Conservation (phyloP, 2,797 vertebrate genomes). For the Poeciliopsis paucimaculata region DNA sequence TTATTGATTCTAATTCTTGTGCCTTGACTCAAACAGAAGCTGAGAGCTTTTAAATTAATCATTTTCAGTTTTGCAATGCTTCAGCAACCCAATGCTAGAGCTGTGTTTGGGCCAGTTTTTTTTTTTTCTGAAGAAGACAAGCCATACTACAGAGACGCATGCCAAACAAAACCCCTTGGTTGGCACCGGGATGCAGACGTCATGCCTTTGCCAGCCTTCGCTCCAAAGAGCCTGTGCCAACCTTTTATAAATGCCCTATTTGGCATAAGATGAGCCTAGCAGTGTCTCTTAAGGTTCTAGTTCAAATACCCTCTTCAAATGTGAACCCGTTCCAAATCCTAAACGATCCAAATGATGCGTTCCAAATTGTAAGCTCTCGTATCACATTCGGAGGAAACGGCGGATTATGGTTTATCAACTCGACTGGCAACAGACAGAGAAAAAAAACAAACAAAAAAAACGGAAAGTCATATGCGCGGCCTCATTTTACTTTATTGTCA, state of each 20-base stretch:
- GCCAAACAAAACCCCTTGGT: slow-evolving; percentile 80
- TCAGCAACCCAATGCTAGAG: slow-evolving; percentile 70
- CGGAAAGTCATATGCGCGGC: slow-evolving; percentile 65
- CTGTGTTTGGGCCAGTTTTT: slow-evolving; percentile 69
- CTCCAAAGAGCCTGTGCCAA: slow-evolving; percentile 75
- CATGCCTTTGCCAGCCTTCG: slow-evolving; percentile 78
- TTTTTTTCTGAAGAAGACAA: slow-evolving; percentile 69
- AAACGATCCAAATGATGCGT: slow-evolving; percentile 78
- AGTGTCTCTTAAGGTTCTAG: slow-evolving; percentile 80
- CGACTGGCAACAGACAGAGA: slow-evolving; percentile 72
- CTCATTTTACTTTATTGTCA: slow-evolving; percentile 69
- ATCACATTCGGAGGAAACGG: slow-evolving; percentile 75
- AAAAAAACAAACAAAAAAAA: slow-evolving; percentile 30
- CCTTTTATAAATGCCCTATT: slow-evolving; percentile 82
- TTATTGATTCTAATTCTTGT: slow-evolving; percentile 43
- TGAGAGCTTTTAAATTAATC: slow-evolving; percentile 62
- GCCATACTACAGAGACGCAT: slow-evolving; percentile 74
- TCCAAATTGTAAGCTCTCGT: slow-evolving; percentile 80
- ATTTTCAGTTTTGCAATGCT: slow-evolving; percentile 56
- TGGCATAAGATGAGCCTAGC: slow-evolving; percentile 75
- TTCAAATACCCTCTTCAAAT: slow-evolving; percentile 80
- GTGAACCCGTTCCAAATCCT: slow-evolving; percentile 76
- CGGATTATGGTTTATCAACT: slow-evolving; percentile 77
- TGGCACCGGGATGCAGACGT: slow-evolving; percentile 76
- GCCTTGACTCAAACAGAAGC: slow-evolving; percentile 29